Evolutionary conservation across 2,888 invertebrate genomes (phyloP), one percentile per base, ranked within the genome.

Genomic region (Thera obeliscata): DNA sequence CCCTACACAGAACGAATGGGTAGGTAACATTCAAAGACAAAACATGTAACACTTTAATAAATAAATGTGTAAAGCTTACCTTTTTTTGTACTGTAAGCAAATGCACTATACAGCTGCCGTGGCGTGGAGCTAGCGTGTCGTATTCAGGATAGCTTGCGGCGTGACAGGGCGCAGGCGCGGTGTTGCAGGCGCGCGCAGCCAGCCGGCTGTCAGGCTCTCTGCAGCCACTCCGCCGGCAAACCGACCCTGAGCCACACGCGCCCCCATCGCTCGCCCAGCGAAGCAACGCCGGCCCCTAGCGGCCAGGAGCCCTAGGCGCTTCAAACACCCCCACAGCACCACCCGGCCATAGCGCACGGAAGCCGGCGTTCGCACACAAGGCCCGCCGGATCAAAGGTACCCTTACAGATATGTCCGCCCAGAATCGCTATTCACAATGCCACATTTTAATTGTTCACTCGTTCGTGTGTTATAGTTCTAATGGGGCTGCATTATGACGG

Each of bases 261-360:
- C 87, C 86, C 84, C 84, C 81, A 80, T 82, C 87, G 88, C 86
- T 85, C 89, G 88, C 89, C 81, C 81, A 85, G 85, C 87, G 85
- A 79, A 89, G 89, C 89, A 88, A 90, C 91, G 90, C 92, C 91
- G 91, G 93, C 92, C 93, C 90, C 82, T 87, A 78, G 91, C 89
- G 91, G 91, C 92, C 89, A 84, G 91, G 87, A 90, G 91, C 91
- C 90, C 84, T 83, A 80, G 89, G 89, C 87, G 89, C 90, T 85
- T 88, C 88, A 82, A 82, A 81, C 84, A 86, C 82, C 85, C 82
- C 80, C 81, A 79, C 80, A 76, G 76, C 84, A 87, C 77, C 85
- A 77, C 82, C 85, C 82, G 82, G 82, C 81, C 86, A 76, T 78
- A 85, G 82, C 82, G 84, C 81, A 83, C 86, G 83, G 86, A 79